Evolutionary conservation across 2,888 invertebrate species (phyloP).

Genomic region (Beris morrisii): DNA sequence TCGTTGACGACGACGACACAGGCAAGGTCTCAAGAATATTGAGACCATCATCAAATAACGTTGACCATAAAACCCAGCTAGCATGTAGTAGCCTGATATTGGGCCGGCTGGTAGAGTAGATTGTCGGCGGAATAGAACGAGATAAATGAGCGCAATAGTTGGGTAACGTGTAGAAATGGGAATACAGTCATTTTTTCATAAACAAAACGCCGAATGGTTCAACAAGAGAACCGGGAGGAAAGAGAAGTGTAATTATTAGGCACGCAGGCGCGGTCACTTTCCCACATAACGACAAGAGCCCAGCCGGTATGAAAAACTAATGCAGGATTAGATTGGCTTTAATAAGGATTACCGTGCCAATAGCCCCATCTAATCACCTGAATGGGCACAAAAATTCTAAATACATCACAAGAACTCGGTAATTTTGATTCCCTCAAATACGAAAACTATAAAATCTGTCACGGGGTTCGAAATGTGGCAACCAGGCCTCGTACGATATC

Average conservation of each 20-base stretch:
- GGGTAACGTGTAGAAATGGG: too few species aligned
- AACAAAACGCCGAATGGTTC: too few species aligned
- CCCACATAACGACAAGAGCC: not conserved
- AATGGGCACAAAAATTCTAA: not conserved
- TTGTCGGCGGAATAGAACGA: too few species aligned
- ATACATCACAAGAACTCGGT: not conserved
- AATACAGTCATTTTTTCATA: too few species aligned
- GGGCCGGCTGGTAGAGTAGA: too few species aligned
- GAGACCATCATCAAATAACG: too few species aligned
- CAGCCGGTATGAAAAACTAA: conserved; percentile 4
- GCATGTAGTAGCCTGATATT: too few species aligned
- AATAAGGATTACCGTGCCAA: conserved; percentile 10
- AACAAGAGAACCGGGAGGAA: too few species aligned
- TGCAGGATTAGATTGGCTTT: conserved; percentile 2
- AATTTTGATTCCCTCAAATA: not conserved
- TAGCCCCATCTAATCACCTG: conserved; percentile 9
- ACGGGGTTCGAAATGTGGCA: conserved; percentile 19
- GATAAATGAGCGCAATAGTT: too few species aligned
- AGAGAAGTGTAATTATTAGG: conserved; percentile 8
- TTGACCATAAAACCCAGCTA: too few species aligned
- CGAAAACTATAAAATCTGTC: not conserved
- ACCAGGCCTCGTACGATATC: conserved; percentile 10
- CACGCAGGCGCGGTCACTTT: conserved; percentile 29
- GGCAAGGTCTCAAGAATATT: too few species aligned
- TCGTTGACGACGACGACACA: too few species aligned